These are phyloP conservation scores for Pachyrhynchus sulphureomaculatus DNA, from an alignment of 1,140 invertebrate species.

Conservation along the genomic window DNA sequence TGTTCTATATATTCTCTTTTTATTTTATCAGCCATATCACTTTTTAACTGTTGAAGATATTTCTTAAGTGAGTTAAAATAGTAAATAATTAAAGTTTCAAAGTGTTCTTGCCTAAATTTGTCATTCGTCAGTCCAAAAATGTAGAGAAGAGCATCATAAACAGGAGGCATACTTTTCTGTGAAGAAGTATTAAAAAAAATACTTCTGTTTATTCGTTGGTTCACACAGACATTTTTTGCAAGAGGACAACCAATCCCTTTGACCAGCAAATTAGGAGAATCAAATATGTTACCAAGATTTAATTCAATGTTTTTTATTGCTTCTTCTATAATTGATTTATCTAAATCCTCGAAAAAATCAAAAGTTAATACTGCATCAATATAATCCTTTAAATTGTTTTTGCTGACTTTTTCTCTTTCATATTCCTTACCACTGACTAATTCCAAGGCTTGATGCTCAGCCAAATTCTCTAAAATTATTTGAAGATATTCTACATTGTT, in stretches of 20 bases:
- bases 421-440: not conserved
- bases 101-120: constrained; percentile 11
- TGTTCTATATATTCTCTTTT: not conserved
- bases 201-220: too few species aligned
- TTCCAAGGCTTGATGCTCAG: not conserved
- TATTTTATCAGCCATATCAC: not conserved
- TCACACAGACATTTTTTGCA: too few species aligned
- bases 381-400: not conserved
- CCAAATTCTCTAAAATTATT: constrained; percentile 3
- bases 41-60: not conserved
- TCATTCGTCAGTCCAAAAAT: constrained; percentile 13
- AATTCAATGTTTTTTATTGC: not conserved
- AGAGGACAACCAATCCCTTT: too few species aligned
- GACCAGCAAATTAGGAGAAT: not conserved
- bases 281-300: too few species aligned
- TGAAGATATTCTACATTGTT: not conserved
- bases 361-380: not conserved
- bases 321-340: not conserved
- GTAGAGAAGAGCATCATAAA: constrained; percentile 10
- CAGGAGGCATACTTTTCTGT: not conserved
- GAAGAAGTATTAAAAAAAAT: too few species aligned
- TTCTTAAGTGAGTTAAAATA: constrained; percentile 3
- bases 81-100: not conserved
- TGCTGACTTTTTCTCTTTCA: not conserved
- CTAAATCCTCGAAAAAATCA: too few species aligned